phyloP scores from a whole-genome alignment of 92 coral and sea anemone species.

The Siderastrea siderea region DNA sequence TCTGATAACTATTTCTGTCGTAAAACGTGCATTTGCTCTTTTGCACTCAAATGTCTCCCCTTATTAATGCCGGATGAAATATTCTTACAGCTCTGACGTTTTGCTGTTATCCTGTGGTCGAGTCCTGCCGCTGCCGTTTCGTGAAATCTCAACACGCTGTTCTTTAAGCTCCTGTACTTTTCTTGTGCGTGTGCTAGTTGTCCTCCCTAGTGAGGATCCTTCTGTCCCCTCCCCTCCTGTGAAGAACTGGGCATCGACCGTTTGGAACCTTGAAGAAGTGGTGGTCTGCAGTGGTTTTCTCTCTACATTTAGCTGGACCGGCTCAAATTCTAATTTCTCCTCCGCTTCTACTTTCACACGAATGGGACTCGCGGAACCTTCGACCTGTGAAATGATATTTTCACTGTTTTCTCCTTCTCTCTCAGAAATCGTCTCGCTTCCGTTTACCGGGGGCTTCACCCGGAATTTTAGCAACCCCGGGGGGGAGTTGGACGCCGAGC shows the following conservation, averaged over 20 bases:
- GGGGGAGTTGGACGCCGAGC: background rate
- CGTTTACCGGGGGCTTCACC: slow-evolving; percentile 22
- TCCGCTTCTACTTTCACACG: slow-evolving; percentile 56
- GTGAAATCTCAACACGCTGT: slow-evolving; percentile 22
- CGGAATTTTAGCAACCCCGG: slow-evolving; percentile 5
- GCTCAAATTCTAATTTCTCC: slow-evolving; percentile 51
- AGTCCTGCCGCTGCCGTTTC: slow-evolving; percentile 17
- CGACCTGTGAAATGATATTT: slow-evolving; percentile 61
- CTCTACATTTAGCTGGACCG: slow-evolving; percentile 37
- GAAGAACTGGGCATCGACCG: slow-evolving; percentile 5
- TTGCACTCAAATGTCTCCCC: background rate
- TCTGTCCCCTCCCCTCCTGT: slow-evolving; percentile 4
- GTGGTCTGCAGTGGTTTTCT: slow-evolving; percentile 34
- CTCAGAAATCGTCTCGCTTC: slow-evolving; percentile 14
- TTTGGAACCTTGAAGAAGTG: slow-evolving; percentile 24
- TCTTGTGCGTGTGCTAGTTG: slow-evolving; percentile 29
- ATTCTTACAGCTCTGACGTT: slow-evolving; percentile 30
- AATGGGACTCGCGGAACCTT: slow-evolving; percentile 44
- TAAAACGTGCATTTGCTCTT: background rate
- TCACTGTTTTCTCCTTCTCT: slow-evolving; percentile 26
- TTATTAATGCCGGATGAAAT: background rate
- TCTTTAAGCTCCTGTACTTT: slow-evolving; percentile 36
- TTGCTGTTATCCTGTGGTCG: slow-evolving; percentile 19
- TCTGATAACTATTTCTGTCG: no score
- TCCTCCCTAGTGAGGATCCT: slow-evolving; percentile 5